Conservation (phyloP, 1,140 invertebrate species). For the Tribolium madens region DNA sequence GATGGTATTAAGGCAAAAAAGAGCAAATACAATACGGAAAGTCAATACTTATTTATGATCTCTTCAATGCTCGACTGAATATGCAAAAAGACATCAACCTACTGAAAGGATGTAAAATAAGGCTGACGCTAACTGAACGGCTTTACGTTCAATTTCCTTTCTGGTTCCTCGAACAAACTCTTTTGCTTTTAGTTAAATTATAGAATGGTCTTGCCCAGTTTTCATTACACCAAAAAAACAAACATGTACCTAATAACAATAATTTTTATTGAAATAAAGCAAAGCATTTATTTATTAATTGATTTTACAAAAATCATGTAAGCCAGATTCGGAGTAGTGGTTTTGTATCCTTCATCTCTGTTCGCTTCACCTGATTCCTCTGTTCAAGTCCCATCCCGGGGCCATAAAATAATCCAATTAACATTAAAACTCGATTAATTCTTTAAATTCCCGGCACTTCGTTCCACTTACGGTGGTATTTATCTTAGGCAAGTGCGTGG, state of each 20-base stretch:
- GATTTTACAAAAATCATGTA: neutral
- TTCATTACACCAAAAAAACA: neutral
- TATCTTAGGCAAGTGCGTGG: slow-evolving; percentile 38
- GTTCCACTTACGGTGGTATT: slow-evolving; percentile 30
- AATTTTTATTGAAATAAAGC: neutral
- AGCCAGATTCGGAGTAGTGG: neutral
- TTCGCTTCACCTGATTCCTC: neutral
- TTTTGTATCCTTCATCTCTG: neutral
- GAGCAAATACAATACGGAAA: slow-evolving; percentile 4
- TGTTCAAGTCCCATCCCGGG: neutral
- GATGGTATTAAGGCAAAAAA: neutral
- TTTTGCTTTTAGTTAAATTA: slow-evolving; percentile 28
- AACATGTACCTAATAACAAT: neutral
- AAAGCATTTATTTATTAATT: no score
- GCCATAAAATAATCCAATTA: slow-evolving; percentile 36
- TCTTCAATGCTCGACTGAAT: slow-evolving; percentile 23
- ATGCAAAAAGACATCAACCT: slow-evolving; percentile 18
- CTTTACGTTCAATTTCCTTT: slow-evolving; percentile 24
- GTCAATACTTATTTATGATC: slow-evolving; percentile 30
- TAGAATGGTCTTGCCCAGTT: neutral
- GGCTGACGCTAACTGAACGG: slow-evolving; percentile 21
- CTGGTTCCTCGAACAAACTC: slow-evolving; percentile 14
- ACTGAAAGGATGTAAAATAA: slow-evolving; percentile 30
- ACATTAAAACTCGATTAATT: slow-evolving; percentile 39
- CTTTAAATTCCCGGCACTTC: slow-evolving; percentile 37